phyloP scores from a whole-genome alignment of 2,113 vertebrate species.

The Lichenostomus cassidix region DNA sequence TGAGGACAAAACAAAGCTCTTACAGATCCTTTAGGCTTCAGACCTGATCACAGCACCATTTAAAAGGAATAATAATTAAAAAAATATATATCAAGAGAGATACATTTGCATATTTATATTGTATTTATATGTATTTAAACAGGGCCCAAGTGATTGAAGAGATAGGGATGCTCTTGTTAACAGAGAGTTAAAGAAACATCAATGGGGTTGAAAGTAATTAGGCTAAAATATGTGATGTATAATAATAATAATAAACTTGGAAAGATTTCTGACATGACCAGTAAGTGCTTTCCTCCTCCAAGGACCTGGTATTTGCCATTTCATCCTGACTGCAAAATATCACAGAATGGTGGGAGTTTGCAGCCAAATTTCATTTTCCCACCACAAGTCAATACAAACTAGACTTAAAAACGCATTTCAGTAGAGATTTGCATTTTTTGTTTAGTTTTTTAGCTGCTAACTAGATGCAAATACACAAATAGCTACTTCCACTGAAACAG shows the following conservation, averaged over 20 bases:
- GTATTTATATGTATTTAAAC: background rate
- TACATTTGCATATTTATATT: background rate
- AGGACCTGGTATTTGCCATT: conserved; percentile 27
- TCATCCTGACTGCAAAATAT: background rate
- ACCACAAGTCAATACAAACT: background rate
- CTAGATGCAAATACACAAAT: background rate
- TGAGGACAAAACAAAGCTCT: background rate
- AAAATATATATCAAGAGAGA: background rate
- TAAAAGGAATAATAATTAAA: background rate
- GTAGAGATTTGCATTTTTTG: background rate
- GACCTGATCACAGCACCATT: background rate
- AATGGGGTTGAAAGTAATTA: background rate
- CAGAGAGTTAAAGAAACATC: background rate
- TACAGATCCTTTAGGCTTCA: background rate
- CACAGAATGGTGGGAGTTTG: background rate
- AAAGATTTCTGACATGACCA: background rate
- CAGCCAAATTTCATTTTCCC: conserved; percentile 8
- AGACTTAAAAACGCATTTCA: background rate
- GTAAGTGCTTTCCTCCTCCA: background rate
- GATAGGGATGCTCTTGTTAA: background rate
- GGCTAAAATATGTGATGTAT: background rate
- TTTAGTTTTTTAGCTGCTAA: background rate
- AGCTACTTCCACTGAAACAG: background rate
- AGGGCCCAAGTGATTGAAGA: fast-evolving
- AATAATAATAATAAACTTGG: conserved; percentile 16